Conservation (phyloP, 1,140 invertebrate species). For the Melitaea cinxia region DNA sequence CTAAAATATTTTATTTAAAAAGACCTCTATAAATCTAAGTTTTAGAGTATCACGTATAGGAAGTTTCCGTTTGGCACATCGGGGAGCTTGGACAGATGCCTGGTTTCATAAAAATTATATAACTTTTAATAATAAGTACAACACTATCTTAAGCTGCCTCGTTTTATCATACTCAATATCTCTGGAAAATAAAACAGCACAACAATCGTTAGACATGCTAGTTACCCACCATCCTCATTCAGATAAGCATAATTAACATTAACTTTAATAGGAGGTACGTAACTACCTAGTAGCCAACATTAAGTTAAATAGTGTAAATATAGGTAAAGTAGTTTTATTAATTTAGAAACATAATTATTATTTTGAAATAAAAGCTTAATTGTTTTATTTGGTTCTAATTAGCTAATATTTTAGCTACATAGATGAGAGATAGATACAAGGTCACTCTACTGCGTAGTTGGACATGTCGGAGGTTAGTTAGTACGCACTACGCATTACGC, state of each 20-base stretch:
- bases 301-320: no score
- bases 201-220: no score
- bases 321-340: no score
- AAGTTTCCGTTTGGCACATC: slow-evolving; percentile 23
- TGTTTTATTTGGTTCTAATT: no score
- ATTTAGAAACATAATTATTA: no score
- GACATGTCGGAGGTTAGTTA: slow-evolving; percentile 29
- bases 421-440: slow-evolving; percentile 40
- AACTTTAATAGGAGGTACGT: no score
- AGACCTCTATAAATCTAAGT: neutral
- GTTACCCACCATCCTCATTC: no score
- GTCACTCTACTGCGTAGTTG: slow-evolving; percentile 57
- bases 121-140: neutral
- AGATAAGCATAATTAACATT: no score
- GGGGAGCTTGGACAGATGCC: slow-evolving; percentile 11
- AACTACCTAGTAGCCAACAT: no score
- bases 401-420: no score
- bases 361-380: no score
- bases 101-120: slow-evolving; percentile 18
- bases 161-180: neutral
- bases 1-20: neutral
- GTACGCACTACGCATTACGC: slow-evolving; percentile 44
- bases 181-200: no score
- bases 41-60: slow-evolving; percentile 4
- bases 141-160: neutral